Evolutionary conservation across 2,797 vertebrate genomes (phyloP).

Genomic region (Champsocephalus esox): DNA sequence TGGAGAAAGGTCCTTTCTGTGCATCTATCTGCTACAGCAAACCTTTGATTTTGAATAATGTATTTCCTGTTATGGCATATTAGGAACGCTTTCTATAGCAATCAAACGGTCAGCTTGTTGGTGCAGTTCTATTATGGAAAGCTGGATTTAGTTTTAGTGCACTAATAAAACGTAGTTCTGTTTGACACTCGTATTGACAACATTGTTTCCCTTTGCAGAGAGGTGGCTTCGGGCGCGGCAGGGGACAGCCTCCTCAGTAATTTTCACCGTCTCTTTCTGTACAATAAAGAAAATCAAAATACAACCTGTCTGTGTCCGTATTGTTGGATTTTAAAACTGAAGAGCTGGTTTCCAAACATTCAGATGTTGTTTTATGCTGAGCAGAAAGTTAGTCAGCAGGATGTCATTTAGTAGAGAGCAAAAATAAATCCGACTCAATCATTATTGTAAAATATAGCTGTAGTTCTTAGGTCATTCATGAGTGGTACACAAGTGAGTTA

Average conservation of each 20-base stretch:
- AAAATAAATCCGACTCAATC: too few species aligned
- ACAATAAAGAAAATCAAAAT: constrained; percentile 90
- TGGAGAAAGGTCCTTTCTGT: not conserved
- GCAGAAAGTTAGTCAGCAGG: too few species aligned
- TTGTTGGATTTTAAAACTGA: not conserved
- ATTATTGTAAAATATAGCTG: too few species aligned
- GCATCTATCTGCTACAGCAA: not conserved
- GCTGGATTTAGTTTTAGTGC: constrained; percentile 5
- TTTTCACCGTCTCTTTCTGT: constrained; percentile 84
- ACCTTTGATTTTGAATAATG: too few species aligned
- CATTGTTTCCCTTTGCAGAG: constrained; percentile 84
- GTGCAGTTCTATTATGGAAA: not conserved
- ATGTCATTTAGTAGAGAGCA: too few species aligned
- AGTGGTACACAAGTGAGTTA: too few species aligned
- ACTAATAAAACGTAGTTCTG: not conserved
- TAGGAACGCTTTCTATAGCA: not conserved
- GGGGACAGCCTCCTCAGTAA: constrained; percentile 98
- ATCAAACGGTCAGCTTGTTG: constrained; percentile 2
- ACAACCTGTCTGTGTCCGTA: not conserved
- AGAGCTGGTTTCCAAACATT: not conserved
- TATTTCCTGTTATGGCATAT: not conserved
- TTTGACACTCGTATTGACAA: not conserved
- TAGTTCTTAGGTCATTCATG: too few species aligned
- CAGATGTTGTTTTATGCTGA: not conserved
- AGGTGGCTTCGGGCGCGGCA: constrained; percentile 97